Evolutionary conservation across 2,888 invertebrate species (phyloP), one percentile per base, ranked within the genome.

Genomic region (Ophion costatus): DNA sequence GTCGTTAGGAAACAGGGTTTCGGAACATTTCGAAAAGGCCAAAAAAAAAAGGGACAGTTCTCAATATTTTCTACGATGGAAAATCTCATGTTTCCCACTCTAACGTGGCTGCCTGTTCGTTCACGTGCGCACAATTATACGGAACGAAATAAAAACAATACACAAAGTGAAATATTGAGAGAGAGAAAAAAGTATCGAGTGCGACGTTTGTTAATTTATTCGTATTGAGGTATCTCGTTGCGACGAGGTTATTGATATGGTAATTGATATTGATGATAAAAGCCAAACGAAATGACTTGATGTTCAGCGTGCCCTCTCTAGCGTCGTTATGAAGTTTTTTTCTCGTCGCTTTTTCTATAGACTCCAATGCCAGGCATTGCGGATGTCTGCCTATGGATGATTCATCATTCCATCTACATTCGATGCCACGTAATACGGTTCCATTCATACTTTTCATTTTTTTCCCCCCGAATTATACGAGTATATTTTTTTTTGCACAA

Each of bases 1-100:
- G 69, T 80, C 77, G 69, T 77, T 66, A 75, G 81, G 83, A 73
- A 76, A 86, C 86, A 85, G 85, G 86, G 86, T 86, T 85, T 77
- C 71, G 82, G 76, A 78, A 79, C 61, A 71, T 77, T 83, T 76
- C 75, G 71, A 75, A 57, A 38, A 22, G 66, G 63, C 59, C 64
- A 67, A 76, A 67, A 63, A 71, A 73, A 61, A 45, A 61, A 61
- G 69, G 59, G 67, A 69, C n/a, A n/a, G n/a, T 71, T 56, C 56
- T 64, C 64, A 22, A 33, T 67, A 45, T 22, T 22, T 38, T 45
- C 24, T 24, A n/a, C 24, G 29, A 66, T 70, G 67, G 59, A 71
- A 42, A 74, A 64, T 14, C 33, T 11, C 51, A 17, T 9, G 42
- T 74, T 75, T 77, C 56, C 70, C 57, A 61, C 38, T 75, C 42